A percentile compares a stretch with the other conserved stretches of the same genome.
Conservation (phyloP, 2,888 invertebrate species). For the Chloromyia formosa region DNA sequence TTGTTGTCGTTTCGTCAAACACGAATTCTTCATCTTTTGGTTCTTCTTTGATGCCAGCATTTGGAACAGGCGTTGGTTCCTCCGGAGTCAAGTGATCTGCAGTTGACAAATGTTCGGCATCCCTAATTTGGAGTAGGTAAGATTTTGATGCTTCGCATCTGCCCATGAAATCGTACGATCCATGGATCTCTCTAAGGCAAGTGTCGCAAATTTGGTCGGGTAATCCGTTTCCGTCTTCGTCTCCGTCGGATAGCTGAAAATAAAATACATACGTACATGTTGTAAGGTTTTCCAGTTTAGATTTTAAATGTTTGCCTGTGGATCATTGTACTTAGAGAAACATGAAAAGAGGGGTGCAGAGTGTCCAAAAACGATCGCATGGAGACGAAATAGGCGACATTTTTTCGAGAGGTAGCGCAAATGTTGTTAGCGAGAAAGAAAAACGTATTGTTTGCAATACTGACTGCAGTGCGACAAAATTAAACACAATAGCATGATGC, state of each 20-base stretch:
- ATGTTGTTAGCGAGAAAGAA: too few relatives aligned
- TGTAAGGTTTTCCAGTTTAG: background rate
- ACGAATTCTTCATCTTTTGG: background rate
- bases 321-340: too few relatives aligned
- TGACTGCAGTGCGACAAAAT: too few relatives aligned
- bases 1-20: background rate
- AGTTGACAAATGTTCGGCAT: background rate
- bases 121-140: conserved; percentile 15
- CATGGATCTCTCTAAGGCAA: conserved; percentile 3
- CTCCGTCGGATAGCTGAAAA: background rate
- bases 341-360: too few relatives aligned
- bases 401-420: too few relatives aligned
- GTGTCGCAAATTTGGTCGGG: conserved; percentile 13
- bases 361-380: too few relatives aligned
- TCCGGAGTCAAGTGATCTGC: background rate
- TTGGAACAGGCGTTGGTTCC: too few relatives aligned
- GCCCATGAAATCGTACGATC: conserved; percentile 15
- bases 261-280: too few relatives aligned
- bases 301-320: background rate
- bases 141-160: conserved; percentile 13
- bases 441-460: too few relatives aligned
- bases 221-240: background rate
- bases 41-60: conserved; percentile 16
- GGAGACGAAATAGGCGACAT: too few relatives aligned
- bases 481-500: too few relatives aligned